Evolutionary conservation across 2,888 invertebrate genomes (phyloP), one percentile per base, ranked within the genome.

Genomic region (Melieria omissa): DNA sequence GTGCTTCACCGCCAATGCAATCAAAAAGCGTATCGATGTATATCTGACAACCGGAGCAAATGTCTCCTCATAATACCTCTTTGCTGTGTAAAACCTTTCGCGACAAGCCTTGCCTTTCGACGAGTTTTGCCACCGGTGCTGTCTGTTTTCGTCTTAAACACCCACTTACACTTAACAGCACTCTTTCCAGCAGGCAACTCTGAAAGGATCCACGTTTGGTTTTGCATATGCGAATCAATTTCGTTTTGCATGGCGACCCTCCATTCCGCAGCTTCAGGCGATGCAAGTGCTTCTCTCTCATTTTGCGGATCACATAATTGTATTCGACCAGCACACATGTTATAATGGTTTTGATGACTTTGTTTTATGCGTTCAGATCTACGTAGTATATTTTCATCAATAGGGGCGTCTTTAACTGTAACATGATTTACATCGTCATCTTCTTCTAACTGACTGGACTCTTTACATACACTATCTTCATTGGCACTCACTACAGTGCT

Each of bases 31-130:
- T 57, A 70, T 29, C 4, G 70, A 70, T 12, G 29, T 57, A 16
- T 70, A 70, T 7, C 63, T n/a, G 29, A 70, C 55, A 16, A 70
- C 64, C 5, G 71, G 62, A n/a, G 71, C 65, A 61, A 65, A 71
- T 42, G 61, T 62, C 55, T 71, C 66, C 29, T 45, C 52, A n/a
- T 66, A 71, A 42, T 66, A 5, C 62, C 66, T 14, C 55, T 61
- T 52, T 55, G 54, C 42, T 66, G 62, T 8, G 55, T 54, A 47
- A 16, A 66, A 4, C 70, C 60, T 5, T 65, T 65, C 10, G 61
- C 60, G 2, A 71, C 71, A 41, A 71, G 58, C 12, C 71, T 55
- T 10, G 61, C 65, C 46, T 65, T 61, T 41, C 54, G 54, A 12
- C 14, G 29, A 6, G 49, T 29, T 3, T 8, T n/a, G 5, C 49